Evolutionary conservation across 2,797 vertebrate genomes (phyloP).

Genomic region (Enteromius viviparus): DNA sequence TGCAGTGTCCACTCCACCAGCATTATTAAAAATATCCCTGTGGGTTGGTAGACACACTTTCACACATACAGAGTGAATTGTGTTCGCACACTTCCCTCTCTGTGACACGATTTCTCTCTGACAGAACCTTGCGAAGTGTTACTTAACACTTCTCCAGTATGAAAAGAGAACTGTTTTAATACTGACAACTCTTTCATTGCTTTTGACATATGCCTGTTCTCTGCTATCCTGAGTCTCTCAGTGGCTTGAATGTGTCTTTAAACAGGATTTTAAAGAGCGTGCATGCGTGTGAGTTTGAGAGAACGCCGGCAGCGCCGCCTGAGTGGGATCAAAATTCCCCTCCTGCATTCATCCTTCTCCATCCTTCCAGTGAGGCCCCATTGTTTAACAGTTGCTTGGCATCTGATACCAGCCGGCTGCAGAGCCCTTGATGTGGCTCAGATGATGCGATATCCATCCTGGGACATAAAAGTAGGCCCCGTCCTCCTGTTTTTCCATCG

Average conservation of each 20-base stretch:
- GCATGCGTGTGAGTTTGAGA: conserved; percentile 64
- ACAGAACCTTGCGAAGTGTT: conserved; percentile 31
- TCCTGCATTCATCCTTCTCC: conserved; percentile 74
- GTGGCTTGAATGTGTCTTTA: conserved; percentile 2
- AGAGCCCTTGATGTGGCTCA: conserved; percentile 79
- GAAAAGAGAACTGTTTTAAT: conserved; percentile 29
- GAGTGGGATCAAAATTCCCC: conserved; percentile 68
- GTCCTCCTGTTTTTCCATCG: conserved; percentile 51
- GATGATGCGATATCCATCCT: conserved; percentile 71
- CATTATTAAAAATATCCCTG: conserved; percentile 62
- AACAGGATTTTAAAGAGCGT: conserved; percentile 1
- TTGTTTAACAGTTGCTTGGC: conserved; percentile 79
- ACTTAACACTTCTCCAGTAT: conserved; percentile 26
- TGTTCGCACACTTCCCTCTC: conserved; percentile 50
- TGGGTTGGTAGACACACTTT: conserved; percentile 52
- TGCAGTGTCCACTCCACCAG: conserved; percentile 46
- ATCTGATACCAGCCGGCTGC: conserved; percentile 66
- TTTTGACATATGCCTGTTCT: conserved; percentile 32
- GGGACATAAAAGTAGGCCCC: conserved; percentile 65
- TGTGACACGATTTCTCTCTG: conserved; percentile 46
- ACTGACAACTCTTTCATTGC: conserved; percentile 44
- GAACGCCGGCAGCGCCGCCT: conserved; percentile 63
- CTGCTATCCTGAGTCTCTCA: conserved; percentile 15
- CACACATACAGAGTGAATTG: conserved; percentile 27
- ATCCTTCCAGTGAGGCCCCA: conserved; percentile 74